Conservation (phyloP, 2,113 vertebrate genomes). For the Microcebus murinus region DNA sequence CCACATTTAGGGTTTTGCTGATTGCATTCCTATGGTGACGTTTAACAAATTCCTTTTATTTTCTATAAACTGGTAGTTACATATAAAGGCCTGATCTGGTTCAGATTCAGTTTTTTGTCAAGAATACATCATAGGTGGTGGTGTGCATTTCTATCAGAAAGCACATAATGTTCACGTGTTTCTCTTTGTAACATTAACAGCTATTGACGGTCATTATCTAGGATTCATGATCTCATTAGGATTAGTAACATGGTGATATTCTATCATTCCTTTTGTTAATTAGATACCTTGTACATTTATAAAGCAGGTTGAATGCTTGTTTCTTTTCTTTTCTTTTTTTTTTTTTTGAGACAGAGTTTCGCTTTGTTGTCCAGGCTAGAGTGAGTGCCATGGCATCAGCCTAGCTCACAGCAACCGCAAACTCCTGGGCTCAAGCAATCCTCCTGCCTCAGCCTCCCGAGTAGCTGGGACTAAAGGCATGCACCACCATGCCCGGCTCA, state of each 20-base stretch:
- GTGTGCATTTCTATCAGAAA: neutral
- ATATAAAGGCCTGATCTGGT: neutral
- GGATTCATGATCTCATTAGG: slow-evolving; percentile 4
- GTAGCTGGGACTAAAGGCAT: too few relatives aligned
- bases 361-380: too few relatives aligned
- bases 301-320: neutral
- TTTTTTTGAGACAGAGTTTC: neutral
- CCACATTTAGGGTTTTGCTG: neutral
- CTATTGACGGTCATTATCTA: neutral
- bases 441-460: too few relatives aligned
- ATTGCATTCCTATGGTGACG: neutral
- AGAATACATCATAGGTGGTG: neutral
- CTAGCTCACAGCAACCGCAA: too few relatives aligned
- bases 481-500: too few relatives aligned
- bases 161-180: neutral
- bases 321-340: neutral
- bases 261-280: neutral
- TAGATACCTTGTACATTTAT: neutral
- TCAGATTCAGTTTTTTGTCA: neutral
- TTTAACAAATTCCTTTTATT: neutral
- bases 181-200: neutral
- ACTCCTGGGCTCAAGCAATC: too few relatives aligned
- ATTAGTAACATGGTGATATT: neutral
- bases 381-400: too few relatives aligned
- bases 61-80: neutral